Evolutionary conservation across 2,888 invertebrate genomes (phyloP).

Genomic region (Anarsia innoxiella): DNA sequence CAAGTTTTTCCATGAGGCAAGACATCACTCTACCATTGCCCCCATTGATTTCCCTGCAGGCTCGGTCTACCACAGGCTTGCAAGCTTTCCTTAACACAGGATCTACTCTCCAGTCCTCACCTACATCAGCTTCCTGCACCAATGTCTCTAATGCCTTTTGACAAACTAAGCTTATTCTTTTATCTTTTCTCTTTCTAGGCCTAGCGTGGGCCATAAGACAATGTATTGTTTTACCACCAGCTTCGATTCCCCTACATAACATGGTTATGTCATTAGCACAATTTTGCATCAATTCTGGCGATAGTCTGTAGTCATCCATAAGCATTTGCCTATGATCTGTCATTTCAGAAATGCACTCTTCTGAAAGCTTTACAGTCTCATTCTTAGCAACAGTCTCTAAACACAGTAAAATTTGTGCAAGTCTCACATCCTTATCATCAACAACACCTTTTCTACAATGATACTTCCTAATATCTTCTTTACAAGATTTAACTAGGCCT

Average conservation of each 20-base stretch:
- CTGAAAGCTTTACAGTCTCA: slow-evolving; percentile 82
- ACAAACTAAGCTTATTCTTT: slow-evolving; percentile 81
- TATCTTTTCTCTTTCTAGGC: slow-evolving; percentile 76
- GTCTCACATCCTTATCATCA: slow-evolving; percentile 86
- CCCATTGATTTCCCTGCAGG: slow-evolving; percentile 82
- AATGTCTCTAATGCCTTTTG: slow-evolving; percentile 86
- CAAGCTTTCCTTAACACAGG: slow-evolving; percentile 91
- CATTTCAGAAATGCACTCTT: slow-evolving; percentile 92
- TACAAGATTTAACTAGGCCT: slow-evolving; percentile 91
- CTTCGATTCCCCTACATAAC: slow-evolving; percentile 83
- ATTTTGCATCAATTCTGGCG: slow-evolving; percentile 92
- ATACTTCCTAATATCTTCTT: slow-evolving; percentile 89
- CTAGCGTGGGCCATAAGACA: slow-evolving; percentile 94
- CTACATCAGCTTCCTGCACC: slow-evolving; percentile 92
- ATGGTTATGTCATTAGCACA: slow-evolving; percentile 90
- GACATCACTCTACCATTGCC: slow-evolving; percentile 91
- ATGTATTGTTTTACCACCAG: slow-evolving; percentile 93
- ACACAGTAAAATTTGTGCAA: slow-evolving; percentile 94
- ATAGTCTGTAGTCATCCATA: slow-evolving; percentile 94
- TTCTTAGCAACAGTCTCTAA: slow-evolving; percentile 85
- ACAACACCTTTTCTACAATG: slow-evolving; percentile 89
- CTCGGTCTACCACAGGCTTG: slow-evolving; percentile 85
- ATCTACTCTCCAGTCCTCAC: slow-evolving; percentile 96
- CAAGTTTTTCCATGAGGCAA: slow-evolving; percentile 95
- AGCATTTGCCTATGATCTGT: slow-evolving; percentile 91